Base-by-base conservation (phyloP, 2,113 vertebrate species). In the Zapus hudsonius region DNA sequence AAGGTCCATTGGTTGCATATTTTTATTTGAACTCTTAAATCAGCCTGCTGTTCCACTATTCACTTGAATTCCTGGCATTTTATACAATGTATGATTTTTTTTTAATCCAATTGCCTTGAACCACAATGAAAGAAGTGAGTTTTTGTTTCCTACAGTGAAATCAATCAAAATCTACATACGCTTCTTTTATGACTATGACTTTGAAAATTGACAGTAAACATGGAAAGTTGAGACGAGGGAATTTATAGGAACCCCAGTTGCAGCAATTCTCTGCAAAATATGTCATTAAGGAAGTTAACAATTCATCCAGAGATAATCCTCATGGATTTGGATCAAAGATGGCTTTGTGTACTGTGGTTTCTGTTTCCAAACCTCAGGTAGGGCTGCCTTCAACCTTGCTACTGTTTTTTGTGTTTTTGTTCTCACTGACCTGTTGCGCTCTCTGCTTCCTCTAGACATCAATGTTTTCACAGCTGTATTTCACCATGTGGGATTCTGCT, bases 61-160 rank as follows among this genome's bases (percentile, higher is more conserved):
- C 5, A n/a, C 13, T 72, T 88, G n/a, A 76, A 88, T 52, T 76
- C 29, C 47, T 66, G 22, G 6, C n/a, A 67, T 63, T 89, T 89
- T 78, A 91, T 2, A 38, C 85, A 76, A 22, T 57, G 0, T 52
- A n/a, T 79, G 22, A 78, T 23, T 85, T 72, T 94, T 82, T 72
- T 94, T 42, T 70, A 73, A 29, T 85, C 82, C 38, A 83, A 40
- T 74, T 79, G 19, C 3, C 5, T 74, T 82, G 19, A 57, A 20
- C 27, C 20, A 59, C 23, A 25, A 19, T 78, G 27, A 74, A 79
- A 73, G 44, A 59, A 80, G 38, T 33, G 7, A 38, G 44, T 89
- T n/a, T 47, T 40, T 75, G 80, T 83, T 83, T 84, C 47, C 38
- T 76, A 72, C 12, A 91, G 3, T 70, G 9, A 91, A 94, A 69